Evolutionary conservation across 2,797 vertebrate species (phyloP).

Genomic region (Sebastes baramenuke): DNA sequence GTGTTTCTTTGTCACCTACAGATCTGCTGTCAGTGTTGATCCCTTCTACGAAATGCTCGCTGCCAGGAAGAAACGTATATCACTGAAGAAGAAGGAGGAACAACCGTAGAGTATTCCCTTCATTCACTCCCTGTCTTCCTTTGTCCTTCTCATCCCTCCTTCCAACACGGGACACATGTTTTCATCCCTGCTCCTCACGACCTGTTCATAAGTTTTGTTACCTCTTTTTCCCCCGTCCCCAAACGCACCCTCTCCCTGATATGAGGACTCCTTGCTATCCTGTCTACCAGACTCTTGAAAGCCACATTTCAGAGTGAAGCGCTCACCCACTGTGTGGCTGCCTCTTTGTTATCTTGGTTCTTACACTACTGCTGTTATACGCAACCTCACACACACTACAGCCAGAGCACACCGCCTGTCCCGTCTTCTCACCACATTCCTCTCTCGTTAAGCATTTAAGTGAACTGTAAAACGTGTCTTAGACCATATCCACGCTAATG

Average conservation of each 20-base stretch:
- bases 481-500: conserved; percentile 42
- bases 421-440: conserved; percentile 14
- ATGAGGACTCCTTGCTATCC: conserved; percentile 40
- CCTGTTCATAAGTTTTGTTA: conserved; percentile 10
- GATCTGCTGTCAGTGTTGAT: conserved; percentile 93
- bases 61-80: conserved; percentile 94
- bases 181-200: conserved; percentile 13
- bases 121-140: conserved; percentile 35
- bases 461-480: conserved; percentile 44
- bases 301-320: conserved; percentile 39
- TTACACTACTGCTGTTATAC: conserved; percentile 40
- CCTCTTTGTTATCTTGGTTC: conserved; percentile 16
- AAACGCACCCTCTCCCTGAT: conserved; percentile 17
- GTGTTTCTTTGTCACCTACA: conserved; percentile 58
- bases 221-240: conserved; percentile 1
- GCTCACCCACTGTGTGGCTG: conserved; percentile 30
- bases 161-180: conserved; percentile 33
- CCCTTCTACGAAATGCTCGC: conserved; percentile 97
- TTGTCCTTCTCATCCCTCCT: conserved; percentile 26
- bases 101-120: conserved; percentile 72
- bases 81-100: conserved; percentile 94
- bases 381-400: conserved; percentile 27
- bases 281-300: conserved; percentile 52
- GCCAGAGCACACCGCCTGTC: conserved; percentile 33
- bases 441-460: conserved; percentile 15